Percentiles rank a stretch among this genome's conserved stretches.
Evolutionary conservation across 2,797 vertebrate genomes (phyloP).

Genomic region (Miichthys miiuy): DNA sequence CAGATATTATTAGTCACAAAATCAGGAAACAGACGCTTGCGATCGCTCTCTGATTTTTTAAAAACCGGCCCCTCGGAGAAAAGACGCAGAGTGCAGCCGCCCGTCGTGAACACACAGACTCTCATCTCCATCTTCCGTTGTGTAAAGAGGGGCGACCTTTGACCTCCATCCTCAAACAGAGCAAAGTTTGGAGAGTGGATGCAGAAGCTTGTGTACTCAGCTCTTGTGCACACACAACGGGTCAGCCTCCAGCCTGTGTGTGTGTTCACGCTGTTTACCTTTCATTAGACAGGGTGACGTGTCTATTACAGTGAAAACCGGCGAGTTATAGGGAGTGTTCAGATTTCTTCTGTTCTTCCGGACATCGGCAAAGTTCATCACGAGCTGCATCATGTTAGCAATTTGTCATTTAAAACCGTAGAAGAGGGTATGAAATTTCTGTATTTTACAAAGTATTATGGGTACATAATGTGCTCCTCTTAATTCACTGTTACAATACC

Average conservation of each 20-base stretch:
- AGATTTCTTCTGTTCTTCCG: no score
- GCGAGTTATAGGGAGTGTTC: slow-evolving; percentile 13
- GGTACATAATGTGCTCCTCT: background rate
- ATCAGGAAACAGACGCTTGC: slow-evolving; percentile 42
- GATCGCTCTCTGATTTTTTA: slow-evolving; percentile 4
- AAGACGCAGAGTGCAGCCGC: slow-evolving; percentile 3
- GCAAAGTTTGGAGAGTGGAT: slow-evolving; percentile 65
- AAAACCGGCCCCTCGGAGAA: slow-evolving; percentile 11
- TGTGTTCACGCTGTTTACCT: slow-evolving; percentile 68
- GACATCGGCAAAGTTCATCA: no score
- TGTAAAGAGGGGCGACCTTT: slow-evolving; percentile 62
- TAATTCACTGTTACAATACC: slow-evolving; percentile 14
- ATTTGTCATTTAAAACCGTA: slow-evolving; percentile 12
- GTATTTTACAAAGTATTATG: slow-evolving; percentile 5
- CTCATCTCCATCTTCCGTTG: slow-evolving; percentile 49
- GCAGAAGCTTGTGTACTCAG: slow-evolving; percentile 67
- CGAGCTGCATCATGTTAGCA: background rate
- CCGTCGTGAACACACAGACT: slow-evolving; percentile 24
- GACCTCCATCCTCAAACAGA: slow-evolving; percentile 70
- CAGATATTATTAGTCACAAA: slow-evolving; percentile 25
- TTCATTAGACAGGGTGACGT: slow-evolving; percentile 69
- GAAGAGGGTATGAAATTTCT: background rate
- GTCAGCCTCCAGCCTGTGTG: slow-evolving; percentile 18
- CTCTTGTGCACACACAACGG: slow-evolving; percentile 60
- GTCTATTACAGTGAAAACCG: slow-evolving; percentile 54